Evolutionary conservation across 1,140 invertebrate genomes (phyloP), one percentile per base, ranked within the genome.

Genomic region (Oedothorax gibbosus): DNA sequence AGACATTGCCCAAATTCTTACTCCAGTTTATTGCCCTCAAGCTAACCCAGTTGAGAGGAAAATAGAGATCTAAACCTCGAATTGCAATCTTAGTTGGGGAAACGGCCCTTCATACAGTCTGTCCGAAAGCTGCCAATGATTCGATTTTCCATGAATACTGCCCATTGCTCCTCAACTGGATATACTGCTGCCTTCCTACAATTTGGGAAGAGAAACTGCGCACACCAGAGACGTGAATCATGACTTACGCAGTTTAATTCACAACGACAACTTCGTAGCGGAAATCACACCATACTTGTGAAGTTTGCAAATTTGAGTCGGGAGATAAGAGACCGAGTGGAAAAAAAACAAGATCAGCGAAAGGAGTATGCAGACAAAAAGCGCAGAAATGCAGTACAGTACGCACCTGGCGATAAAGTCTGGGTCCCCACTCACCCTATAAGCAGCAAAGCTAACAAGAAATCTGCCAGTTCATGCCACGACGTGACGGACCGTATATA

Each of bases 221-320:
- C 51, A 60, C 4, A n/a, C 49, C 9, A n/a, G n/a, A 6, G 15
- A 78, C 49, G 49, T 65, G 3, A 64, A 62, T 11, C 56, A 77
- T 14, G 18, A 77, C 51, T 12, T 77, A 15, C 21, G 57, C 35
- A 14, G 10, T 18, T 0, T 77, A 9, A 64, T 76, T 76, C 9
- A 77, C 11, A 77, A 64, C 35, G 57, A 64, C n/a, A 71, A 71
- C 57, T 75, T 75, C 10, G 54, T 75, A 12, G n/a, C 54, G 11
- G 72, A 75, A 7, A 75, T 75, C 9, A 77, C 57, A 12, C 73
- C 57, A 49, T 50, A n/a, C 35, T 64, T 3, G 64, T 62, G 49
- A 56, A 15, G n/a, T 75, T 75, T 57, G 14, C 15, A 10, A 50
- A 53, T 21, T 57, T 51, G n/a, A 57, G 20, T n/a, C 51, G 10